A percentile compares a stretch with the other conserved stretches of the same genome.
These are phyloP conservation scores for Brachionus calyciflorus DNA, from an alignment of 1,140 invertebrate genomes.

Conservation along the genomic window DNA sequence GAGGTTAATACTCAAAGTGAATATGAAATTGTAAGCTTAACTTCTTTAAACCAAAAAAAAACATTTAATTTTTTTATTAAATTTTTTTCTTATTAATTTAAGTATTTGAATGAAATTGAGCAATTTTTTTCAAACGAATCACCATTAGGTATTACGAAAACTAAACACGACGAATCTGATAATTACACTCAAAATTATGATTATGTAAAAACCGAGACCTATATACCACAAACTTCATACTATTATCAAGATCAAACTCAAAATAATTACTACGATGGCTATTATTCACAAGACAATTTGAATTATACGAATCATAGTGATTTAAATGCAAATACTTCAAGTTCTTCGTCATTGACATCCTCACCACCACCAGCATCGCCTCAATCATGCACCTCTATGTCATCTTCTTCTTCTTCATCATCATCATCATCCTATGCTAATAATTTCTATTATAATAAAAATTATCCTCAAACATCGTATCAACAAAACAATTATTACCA, in stretches of 20 bases:
- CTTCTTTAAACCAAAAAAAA: too few species aligned
- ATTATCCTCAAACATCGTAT: neutral
- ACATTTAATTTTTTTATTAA: neutral
- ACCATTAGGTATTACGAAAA: neutral
- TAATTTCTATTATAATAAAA: neutral
- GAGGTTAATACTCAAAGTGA: neutral
- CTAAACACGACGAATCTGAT: neutral
- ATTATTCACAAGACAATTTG: neutral
- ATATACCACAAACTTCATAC: neutral
- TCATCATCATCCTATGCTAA: neutral
- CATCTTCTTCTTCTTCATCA: too few species aligned
- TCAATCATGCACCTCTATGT: conserved; percentile 3
- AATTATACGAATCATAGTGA: neutral
- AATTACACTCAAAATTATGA: neutral
- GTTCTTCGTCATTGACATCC: neutral
- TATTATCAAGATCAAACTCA: neutral
- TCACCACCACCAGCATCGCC: conserved; percentile 13
- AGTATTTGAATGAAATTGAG: conserved; percentile 43
- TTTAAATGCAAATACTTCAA: neutral
- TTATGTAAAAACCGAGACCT: neutral
- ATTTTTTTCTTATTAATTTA: neutral
- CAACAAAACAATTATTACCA: neutral
- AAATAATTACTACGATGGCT: neutral
- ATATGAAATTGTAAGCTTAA: conserved; percentile 29
- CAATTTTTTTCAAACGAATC: conserved; percentile 5